Evolutionary conservation across 2,113 vertebrate species (phyloP), one percentile per base, ranked within the genome.

Genomic region (Stegostoma tigrinum): DNA sequence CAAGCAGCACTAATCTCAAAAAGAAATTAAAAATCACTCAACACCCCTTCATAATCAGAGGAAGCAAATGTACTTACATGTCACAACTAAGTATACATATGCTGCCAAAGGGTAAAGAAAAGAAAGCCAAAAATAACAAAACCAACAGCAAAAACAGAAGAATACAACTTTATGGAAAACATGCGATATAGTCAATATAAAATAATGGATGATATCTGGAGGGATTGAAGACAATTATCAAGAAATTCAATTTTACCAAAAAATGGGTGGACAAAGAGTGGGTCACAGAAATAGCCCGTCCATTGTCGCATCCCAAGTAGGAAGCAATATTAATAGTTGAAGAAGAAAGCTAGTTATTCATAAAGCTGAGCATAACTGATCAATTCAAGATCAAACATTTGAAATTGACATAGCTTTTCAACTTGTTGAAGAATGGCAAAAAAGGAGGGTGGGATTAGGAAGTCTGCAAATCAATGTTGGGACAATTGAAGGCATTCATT

Each of bases 361-460:
- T 96, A 98, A 98, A 96, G 97, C 97, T 27, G 97, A 99, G 96
- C 98, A 98, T 96, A 98, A 97, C 96, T 99, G 99, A 99, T 99
- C 98, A 96, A 97, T 99, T 96, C 98, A 99, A 97, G 98, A 99
- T 95, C 98, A 99, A 97, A 98, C 98, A 83, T 98, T 99, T 98
- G 98, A 99, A 96, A 97, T 98, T 97, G 99, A 99, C 96, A 97
- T 99, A 96, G 96, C 96, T 96, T 98, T 99, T 96, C 98, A 98
- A 96, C 98, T 98, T 96, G 98, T 99, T 95, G 98, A 99, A 97
- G 97, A 98, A 96, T n/a, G n/a, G n/a, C 97, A 99, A 96, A 98
- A 99, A 96, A 98, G 98, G 96, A 98, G 98, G 97, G 98, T 99
- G 96, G 97, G 98, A 85, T 98, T 98, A 52, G 98, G 98, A 96